phyloP scores from a whole-genome alignment of 1,140 invertebrate genomes.

The Plectrocnemia conspersa region DNA sequence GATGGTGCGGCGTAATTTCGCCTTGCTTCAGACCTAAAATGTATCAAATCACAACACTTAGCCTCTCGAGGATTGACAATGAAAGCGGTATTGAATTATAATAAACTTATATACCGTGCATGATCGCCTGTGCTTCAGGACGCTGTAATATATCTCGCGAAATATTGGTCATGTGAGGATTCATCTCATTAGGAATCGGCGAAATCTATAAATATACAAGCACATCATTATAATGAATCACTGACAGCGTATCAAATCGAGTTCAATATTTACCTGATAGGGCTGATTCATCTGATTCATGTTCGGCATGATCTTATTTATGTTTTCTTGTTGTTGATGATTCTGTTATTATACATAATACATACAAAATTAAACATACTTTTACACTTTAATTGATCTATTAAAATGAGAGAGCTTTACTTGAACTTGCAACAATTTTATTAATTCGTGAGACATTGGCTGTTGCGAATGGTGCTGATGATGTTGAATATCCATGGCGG shows the following conservation, averaged over 20 bases:
- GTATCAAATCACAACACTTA: too few species aligned
- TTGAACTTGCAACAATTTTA: slow-evolving; percentile 54
- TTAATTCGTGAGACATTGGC: slow-evolving; percentile 49
- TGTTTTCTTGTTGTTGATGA: slow-evolving; percentile 35
- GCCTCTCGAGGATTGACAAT: too few species aligned
- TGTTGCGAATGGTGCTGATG: slow-evolving; percentile 44
- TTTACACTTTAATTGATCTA: too few species aligned
- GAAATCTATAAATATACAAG: slow-evolving; percentile 38
- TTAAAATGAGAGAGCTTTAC: too few species aligned
- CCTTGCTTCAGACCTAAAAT: slow-evolving; percentile 61
- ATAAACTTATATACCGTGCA: slow-evolving; percentile 59
- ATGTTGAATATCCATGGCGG: slow-evolving; percentile 38
- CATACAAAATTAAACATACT: too few species aligned
- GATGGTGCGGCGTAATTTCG: slow-evolving; percentile 66
- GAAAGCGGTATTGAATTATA: too few species aligned
- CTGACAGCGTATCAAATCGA: too few species aligned
- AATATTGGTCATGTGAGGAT: slow-evolving; percentile 52
- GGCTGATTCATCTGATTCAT: slow-evolving; percentile 30
- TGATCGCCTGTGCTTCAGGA: slow-evolving; percentile 68
- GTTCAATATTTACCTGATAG: slow-evolving; percentile 28
- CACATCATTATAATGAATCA: not conserved
- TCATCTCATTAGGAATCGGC: slow-evolving; percentile 53
- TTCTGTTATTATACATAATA: too few species aligned
- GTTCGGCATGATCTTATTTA: slow-evolving; percentile 30
- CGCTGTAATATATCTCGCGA: slow-evolving; percentile 60